phyloP scores from a whole-genome alignment of 2,113 vertebrate genomes.

The Dipodomys spectabilis region DNA sequence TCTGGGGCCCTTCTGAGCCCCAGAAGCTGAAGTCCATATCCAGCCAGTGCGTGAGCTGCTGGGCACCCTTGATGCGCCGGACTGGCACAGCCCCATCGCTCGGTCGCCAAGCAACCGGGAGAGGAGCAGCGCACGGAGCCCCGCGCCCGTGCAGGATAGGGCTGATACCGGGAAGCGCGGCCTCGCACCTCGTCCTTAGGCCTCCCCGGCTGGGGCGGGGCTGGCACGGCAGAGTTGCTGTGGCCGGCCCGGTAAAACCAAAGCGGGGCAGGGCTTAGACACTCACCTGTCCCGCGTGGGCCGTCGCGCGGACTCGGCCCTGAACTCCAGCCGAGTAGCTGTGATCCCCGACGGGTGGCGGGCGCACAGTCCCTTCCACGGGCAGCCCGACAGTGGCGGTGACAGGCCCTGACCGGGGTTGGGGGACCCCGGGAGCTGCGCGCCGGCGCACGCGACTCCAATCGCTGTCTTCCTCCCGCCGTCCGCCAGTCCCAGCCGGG shows the following conservation, averaged over 20 bases:
- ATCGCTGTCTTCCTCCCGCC: background rate
- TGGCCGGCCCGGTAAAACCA: background rate
- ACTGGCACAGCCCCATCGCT: background rate
- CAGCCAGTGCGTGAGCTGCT: background rate
- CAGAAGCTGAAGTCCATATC: background rate
- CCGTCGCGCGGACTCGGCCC: constrained; percentile 17
- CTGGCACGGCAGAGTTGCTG: constrained; percentile 52
- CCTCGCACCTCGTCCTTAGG: constrained; percentile 32
- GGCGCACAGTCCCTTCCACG: background rate
- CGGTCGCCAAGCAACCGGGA: constrained; percentile 62
- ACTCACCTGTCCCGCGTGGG: constrained; percentile 76
- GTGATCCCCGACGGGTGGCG: constrained; percentile 2
- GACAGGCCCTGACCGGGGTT: constrained; percentile 38
- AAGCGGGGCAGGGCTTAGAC: background rate
- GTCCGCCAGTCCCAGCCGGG: background rate
- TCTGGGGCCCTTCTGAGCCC: constrained; percentile 33
- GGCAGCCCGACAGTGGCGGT: background rate
- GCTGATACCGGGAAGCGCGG: background rate
- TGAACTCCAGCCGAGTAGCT: constrained; percentile 3
- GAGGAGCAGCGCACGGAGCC: background rate
- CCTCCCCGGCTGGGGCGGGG: constrained; percentile 39
- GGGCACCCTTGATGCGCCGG: background rate
- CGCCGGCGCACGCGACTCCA: constrained; percentile 49
- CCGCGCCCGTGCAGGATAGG: background rate
- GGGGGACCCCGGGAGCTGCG: background rate